phyloP scores from a whole-genome alignment of 1,140 invertebrate genomes.

The Coptotermes formosanus region DNA sequence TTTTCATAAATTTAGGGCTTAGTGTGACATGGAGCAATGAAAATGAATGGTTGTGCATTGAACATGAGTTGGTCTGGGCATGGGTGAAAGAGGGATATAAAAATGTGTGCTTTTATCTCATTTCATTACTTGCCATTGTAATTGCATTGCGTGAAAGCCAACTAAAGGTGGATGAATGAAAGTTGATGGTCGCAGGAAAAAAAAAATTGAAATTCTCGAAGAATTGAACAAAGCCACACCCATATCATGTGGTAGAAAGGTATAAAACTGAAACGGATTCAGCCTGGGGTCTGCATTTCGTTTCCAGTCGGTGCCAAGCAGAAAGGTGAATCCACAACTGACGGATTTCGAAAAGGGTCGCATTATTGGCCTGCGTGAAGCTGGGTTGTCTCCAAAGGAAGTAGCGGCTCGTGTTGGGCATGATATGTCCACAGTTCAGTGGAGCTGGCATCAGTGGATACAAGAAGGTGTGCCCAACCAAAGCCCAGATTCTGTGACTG shows the following conservation, averaged over 20 bases:
- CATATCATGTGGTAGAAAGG: not conserved
- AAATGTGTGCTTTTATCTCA: no score
- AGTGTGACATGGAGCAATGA: no score
- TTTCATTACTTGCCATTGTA: constrained; percentile 4
- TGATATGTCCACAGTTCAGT: constrained; percentile 2
- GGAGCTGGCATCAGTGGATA: not conserved
- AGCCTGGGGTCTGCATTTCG: constrained; percentile 6
- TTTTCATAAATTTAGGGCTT: no score
- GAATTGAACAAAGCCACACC: not conserved
- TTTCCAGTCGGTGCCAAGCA: constrained; percentile 13
- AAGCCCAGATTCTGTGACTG: not conserved
- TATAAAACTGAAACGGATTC: constrained; percentile 9
- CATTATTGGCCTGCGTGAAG: constrained; percentile 5
- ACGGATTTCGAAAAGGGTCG: not conserved
- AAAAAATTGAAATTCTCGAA: no score
- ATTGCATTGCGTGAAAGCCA: not conserved
- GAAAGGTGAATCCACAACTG: not conserved
- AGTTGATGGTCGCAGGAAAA: not conserved
- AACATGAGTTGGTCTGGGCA: no score
- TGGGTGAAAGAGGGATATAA: no score
- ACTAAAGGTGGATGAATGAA: not conserved
- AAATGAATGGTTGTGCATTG: no score
- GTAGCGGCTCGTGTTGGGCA: not conserved
- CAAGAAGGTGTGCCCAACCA: not conserved
- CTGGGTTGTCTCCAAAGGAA: constrained; percentile 5